These are phyloP conservation scores for Hippocampus abdominalis DNA, from an alignment of 2,113 vertebrate genomes.

Conservation along the genomic window DNA sequence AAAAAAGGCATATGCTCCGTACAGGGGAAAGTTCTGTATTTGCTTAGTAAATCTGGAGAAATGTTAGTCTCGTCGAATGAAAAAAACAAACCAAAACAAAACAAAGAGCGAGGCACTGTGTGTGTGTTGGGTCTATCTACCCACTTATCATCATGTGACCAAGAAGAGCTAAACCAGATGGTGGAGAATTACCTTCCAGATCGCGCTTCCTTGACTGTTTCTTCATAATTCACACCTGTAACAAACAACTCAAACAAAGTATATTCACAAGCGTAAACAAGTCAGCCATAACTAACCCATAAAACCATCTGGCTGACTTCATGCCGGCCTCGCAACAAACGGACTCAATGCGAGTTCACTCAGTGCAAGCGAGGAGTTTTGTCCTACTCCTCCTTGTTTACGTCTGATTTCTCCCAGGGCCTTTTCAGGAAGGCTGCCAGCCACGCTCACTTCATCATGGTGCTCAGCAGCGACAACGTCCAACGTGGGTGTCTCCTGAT, in stretches of 20 bases:
- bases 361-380: conserved; percentile 25
- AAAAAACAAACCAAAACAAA: too few species aligned
- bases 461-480: conserved; percentile 39
- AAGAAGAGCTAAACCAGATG: conserved; percentile 59
- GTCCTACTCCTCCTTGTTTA: conserved; percentile 29
- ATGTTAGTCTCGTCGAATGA: too few species aligned
- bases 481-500: conserved; percentile 55
- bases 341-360: conserved; percentile 17
- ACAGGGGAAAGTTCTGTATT: too few species aligned
- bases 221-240: conserved; percentile 9
- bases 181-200: conserved; percentile 18
- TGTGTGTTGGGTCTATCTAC: conserved; percentile 17
- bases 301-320: conserved; percentile 4
- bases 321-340: conserved; percentile 2
- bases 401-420: conserved; percentile 43
- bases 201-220: conserved; percentile 3
- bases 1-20: too few species aligned
- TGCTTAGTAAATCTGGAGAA: too few species aligned
- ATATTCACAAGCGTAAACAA: background rate
- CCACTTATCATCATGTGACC: conserved; percentile 41
- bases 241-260: conserved; percentile 7
- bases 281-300: background rate
- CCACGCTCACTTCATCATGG: conserved; percentile 50
- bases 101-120: background rate
- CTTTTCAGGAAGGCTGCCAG: conserved; percentile 43